phyloP scores from a whole-genome alignment of 2,797 vertebrate genomes.

The Aselliscus stoliczkanus region DNA sequence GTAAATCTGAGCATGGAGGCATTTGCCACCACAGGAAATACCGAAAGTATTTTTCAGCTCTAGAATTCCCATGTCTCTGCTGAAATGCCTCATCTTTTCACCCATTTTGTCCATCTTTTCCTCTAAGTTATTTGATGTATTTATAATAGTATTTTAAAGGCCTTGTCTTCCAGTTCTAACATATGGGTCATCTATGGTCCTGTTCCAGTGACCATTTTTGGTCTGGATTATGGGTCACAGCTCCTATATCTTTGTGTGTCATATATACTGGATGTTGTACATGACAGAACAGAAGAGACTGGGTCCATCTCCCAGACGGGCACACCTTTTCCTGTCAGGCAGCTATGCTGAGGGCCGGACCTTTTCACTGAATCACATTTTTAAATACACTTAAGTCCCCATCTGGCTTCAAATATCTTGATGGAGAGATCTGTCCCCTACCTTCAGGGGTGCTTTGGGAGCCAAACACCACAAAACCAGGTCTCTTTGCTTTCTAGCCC shows the following conservation, averaged over 20 bases:
- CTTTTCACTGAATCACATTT: not conserved
- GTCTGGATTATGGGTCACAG: not conserved
- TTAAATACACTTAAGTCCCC: not conserved
- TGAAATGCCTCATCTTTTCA: not conserved
- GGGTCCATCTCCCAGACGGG: not conserved
- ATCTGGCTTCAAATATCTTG: not conserved
- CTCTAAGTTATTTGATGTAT: not conserved
- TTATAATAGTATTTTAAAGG: not conserved
- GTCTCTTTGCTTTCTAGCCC: not conserved
- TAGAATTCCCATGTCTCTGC: not conserved
- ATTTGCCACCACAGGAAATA: not conserved
- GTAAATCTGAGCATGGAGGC: not conserved
- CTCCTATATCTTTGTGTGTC: not conserved
- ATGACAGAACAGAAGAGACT: not conserved
- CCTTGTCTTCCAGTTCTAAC: not conserved
- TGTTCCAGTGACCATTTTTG: not conserved
- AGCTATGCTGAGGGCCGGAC: not conserved
- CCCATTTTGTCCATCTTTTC: not conserved
- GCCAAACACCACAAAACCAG: not conserved
- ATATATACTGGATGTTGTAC: not conserved
- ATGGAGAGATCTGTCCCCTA: too few species aligned
- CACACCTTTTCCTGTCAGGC: not conserved
- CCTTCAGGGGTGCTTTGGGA: not conserved
- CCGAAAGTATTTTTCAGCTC: not conserved
- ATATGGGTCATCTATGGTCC: not conserved